A percentile compares a stretch with the other conserved stretches of the same genome.
These are phyloP conservation scores for Himalopsyche kuldschensis DNA, from an alignment of 2,888 invertebrate genomes.

Conservation along the genomic window DNA sequence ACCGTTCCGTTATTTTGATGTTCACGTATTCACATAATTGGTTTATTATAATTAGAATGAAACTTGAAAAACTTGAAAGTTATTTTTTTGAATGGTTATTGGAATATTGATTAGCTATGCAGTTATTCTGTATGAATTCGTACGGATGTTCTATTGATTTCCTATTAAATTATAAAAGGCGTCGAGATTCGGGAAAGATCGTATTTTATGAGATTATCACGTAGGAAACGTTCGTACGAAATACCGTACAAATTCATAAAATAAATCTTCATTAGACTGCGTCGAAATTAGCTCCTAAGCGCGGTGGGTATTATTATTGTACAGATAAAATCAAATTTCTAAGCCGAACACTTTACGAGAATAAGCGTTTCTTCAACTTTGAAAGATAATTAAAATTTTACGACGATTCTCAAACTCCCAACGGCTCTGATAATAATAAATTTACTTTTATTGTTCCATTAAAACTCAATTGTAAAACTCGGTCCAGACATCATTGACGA, in stretches of 20 bases:
- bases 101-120: too few species aligned
- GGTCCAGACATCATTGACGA: too few species aligned
- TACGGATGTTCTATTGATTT: neutral
- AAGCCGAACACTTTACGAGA: neutral
- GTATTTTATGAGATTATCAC: neutral
- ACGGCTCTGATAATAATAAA: too few species aligned
- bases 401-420: neutral
- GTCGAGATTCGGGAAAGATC: neutral
- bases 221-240: neutral
- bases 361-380: neutral
- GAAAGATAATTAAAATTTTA: neutral
- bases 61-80: too few species aligned
- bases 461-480: too few species aligned
- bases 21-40: too few species aligned
- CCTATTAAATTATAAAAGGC: neutral
- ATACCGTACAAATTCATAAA: neutral
- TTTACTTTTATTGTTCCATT: too few species aligned
- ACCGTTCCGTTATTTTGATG: too few species aligned
- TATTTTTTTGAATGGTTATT: too few species aligned
- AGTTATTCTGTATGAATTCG: neutral
- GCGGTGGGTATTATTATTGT: neutral
- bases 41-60: too few species aligned
- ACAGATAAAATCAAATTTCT: neutral
- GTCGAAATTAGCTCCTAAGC: neutral
- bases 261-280: neutral